Conservation (phyloP, 2,888 invertebrate genomes). For the Pristionchus japonicus region DNA sequence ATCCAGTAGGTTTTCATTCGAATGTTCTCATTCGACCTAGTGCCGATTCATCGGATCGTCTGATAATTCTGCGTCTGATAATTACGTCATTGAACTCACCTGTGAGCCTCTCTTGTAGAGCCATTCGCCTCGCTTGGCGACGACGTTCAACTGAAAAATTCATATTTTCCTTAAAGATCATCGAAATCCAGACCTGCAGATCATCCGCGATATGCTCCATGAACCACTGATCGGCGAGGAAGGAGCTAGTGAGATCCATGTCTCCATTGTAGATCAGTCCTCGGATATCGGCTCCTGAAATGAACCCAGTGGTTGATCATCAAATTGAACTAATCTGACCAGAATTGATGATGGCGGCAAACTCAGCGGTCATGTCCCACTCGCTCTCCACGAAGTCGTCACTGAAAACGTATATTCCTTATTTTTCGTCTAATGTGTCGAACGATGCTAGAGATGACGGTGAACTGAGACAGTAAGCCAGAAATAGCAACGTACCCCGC, state of each 20-base stretch:
- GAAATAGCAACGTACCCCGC: neutral
- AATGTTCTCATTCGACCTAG: no score
- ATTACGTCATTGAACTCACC: neutral
- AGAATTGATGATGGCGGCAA: conserved; percentile 58
- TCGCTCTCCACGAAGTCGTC: conserved; percentile 61
- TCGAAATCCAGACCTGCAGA: neutral
- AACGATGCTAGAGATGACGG: no score
- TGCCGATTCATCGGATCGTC: no score
- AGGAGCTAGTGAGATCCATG: conserved; percentile 66
- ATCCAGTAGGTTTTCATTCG: no score
- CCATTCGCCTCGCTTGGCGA: conserved; percentile 54
- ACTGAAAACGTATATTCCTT: neutral
- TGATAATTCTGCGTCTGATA: no score
- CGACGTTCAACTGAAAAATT: conserved; percentile 50
- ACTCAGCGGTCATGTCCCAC: conserved; percentile 66
- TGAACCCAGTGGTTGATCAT: no score
- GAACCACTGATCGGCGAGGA: conserved; percentile 70
- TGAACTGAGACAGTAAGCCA: neutral
- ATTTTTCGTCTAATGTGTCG: neutral
- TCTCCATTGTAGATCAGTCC: conserved; percentile 72
- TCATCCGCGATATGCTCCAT: conserved; percentile 52
- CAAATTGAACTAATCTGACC: neutral
- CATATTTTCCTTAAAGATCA: neutral
- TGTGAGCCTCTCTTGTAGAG: conserved; percentile 54
- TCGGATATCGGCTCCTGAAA: conserved; percentile 53